phyloP scores from a whole-genome alignment of 2,888 invertebrate genomes.

The Cataglyphis cursor region DNA sequence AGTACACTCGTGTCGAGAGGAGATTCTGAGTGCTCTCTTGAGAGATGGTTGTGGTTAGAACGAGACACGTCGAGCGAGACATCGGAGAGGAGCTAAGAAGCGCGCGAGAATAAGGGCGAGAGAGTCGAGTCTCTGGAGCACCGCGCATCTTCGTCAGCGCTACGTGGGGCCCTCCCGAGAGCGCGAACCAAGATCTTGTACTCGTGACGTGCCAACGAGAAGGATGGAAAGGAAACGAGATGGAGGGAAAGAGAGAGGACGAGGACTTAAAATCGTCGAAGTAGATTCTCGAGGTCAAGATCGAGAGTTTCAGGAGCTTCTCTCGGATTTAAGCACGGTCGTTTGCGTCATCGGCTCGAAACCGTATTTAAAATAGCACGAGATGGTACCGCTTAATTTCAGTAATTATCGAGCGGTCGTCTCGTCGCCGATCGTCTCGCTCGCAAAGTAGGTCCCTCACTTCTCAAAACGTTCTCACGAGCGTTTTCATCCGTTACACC shows the following conservation, averaged over 20 bases:
- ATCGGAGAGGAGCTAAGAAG: constrained; percentile 46
- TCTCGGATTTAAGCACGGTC: constrained; percentile 75
- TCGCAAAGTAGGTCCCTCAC: constrained; percentile 13
- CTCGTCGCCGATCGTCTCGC: constrained; percentile 2
- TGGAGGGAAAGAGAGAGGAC: constrained; percentile 51
- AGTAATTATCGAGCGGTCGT: constrained; percentile 27
- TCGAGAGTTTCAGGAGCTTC: constrained; percentile 74
- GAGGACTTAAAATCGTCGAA: constrained; percentile 58
- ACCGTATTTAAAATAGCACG: constrained; percentile 51
- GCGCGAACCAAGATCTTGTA: constrained; percentile 81
- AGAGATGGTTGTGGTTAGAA: constrained; percentile 74
- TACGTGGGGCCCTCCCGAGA: constrained; percentile 75
- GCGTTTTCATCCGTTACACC: constrained; percentile 30
- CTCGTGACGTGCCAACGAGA: constrained; percentile 77
- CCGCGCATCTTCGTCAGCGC: constrained; percentile 83
- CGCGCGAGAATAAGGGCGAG: constrained; percentile 48
- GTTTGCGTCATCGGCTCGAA: constrained; percentile 73
- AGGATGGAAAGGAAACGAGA: constrained; percentile 45
- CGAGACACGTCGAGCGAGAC: constrained; percentile 53
- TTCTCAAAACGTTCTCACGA: constrained; percentile 47
- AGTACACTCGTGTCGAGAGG: constrained; percentile 84
- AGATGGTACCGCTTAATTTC: constrained; percentile 51
- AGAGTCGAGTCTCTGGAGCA: constrained; percentile 71
- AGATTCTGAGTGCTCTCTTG: constrained; percentile 84
- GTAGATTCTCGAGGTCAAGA: constrained; percentile 77